Percentiles rank a stretch among this genome's conserved stretches.
Conservation (phyloP, 2,888 invertebrate genomes). For the Drosophila engyochracea region DNA sequence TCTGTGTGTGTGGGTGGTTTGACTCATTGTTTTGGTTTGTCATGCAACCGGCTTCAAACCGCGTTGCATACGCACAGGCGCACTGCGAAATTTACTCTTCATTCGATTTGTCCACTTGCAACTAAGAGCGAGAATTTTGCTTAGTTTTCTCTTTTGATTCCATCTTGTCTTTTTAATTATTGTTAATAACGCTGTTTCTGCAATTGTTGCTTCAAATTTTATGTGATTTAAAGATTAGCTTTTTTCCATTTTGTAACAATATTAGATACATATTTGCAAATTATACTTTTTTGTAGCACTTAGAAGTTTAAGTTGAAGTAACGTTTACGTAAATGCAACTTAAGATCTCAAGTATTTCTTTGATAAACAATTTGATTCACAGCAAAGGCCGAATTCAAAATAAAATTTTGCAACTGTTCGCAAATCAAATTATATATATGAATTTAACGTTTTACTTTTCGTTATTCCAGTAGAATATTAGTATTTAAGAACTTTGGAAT, state of each 20-base stretch:
- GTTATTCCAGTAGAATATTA: neutral
- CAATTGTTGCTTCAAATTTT: slow-evolving; percentile 8
- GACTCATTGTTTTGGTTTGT: slow-evolving; percentile 68
- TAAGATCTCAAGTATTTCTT: too few relatives aligned
- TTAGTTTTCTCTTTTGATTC: slow-evolving; percentile 51
- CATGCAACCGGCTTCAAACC: slow-evolving; percentile 65
- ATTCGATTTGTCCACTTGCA: neutral
- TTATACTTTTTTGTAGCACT: neutral
- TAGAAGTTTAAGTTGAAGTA: neutral
- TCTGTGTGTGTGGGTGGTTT: slow-evolving; percentile 34
- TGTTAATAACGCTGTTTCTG: neutral
- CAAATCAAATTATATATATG: neutral
- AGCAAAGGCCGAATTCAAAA: neutral
- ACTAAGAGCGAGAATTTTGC: slow-evolving; percentile 49
- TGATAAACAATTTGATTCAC: too few relatives aligned
- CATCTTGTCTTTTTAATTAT: slow-evolving; percentile 34
- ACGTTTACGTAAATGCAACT: too few relatives aligned
- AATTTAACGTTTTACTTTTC: neutral
- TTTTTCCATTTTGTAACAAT: too few relatives aligned
- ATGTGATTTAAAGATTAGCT: neutral
- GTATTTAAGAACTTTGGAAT: neutral
- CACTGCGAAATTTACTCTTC: slow-evolving; percentile 55
- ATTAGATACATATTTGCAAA: neutral
- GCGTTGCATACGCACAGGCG: slow-evolving; percentile 79
- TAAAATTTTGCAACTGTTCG: neutral